Conservation (phyloP, 2,797 vertebrate species). For the Rhinella marina region DNA sequence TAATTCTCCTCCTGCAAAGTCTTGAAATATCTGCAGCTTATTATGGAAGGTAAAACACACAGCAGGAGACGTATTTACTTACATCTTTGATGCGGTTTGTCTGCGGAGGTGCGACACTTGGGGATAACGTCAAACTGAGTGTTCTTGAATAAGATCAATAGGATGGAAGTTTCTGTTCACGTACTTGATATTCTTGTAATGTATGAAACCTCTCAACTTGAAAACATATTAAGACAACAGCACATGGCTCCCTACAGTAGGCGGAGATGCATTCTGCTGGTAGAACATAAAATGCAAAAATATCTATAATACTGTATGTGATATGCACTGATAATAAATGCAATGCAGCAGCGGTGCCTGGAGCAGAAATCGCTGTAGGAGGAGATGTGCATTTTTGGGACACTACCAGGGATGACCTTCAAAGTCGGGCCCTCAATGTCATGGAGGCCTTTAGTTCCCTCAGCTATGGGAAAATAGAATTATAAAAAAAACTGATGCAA, state of each 20-base stretch:
- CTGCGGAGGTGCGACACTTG: conserved; percentile 38
- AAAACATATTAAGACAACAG: conserved; percentile 41
- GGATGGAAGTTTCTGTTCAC: conserved; percentile 35
- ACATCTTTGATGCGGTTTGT: conserved; percentile 48
- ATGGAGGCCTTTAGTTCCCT: too few relatives aligned
- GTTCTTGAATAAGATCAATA: conserved; percentile 56
- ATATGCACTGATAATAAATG: too few relatives aligned
- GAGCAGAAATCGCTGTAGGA: too few relatives aligned
- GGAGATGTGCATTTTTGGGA: too few relatives aligned
- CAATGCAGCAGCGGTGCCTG: too few relatives aligned
- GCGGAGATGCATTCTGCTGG: not conserved
- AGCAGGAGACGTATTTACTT: conserved; percentile 43
- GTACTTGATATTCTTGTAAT: conserved; percentile 50
- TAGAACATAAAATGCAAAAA: conserved; percentile 11
- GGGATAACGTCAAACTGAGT: conserved; percentile 48
- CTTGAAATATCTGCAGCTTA: conserved; percentile 16
- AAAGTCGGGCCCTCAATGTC: too few relatives aligned
- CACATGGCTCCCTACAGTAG: conserved; percentile 29
- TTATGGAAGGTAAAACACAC: conserved; percentile 43
- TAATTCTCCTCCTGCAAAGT: conserved; percentile 8
- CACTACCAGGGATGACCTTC: too few relatives aligned
- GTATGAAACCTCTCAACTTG: conserved; percentile 33
- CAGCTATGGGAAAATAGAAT: too few relatives aligned
- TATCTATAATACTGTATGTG: not conserved
- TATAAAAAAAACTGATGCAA: too few relatives aligned